A percentile compares a stretch with the other conserved stretches of the same genome.
phyloP scores from a whole-genome alignment of 2,888 invertebrate species.

The Abrostola tripartita region DNA sequence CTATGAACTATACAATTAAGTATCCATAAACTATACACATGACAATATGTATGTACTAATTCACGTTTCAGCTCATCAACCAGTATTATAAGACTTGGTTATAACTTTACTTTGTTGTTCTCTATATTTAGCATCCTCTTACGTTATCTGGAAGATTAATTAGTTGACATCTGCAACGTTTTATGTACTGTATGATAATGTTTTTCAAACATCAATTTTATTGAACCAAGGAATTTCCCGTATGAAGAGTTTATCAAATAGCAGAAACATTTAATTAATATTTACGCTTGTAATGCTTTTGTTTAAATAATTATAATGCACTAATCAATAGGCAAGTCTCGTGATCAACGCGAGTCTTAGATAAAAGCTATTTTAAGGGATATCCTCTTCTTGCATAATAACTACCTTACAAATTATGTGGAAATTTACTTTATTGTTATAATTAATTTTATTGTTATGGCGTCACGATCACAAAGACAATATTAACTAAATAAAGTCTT shows the following conservation, averaged over 20 bases:
- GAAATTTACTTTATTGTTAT: slow-evolving; percentile 39
- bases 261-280: not conserved
- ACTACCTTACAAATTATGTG: slow-evolving; percentile 26
- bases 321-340: no score
- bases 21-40: no score
- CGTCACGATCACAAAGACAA: slow-evolving; percentile 30
- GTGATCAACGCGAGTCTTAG: not conserved
- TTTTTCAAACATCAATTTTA: not conserved
- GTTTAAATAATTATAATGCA: not conserved
- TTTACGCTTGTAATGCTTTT: not conserved
- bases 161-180: not conserved
- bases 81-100: no score
- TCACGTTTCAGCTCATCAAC: not conserved
- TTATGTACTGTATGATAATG: not conserved
- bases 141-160: slow-evolving; percentile 4
- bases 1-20: no score
- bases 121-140: slow-evolving; percentile 18
- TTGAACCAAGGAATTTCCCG: not conserved
- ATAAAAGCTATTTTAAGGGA: slow-evolving; percentile 11
- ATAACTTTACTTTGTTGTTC: slow-evolving; percentile 6
- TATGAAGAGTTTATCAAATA: not conserved
- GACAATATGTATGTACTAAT: no score
- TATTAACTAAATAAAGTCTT: slow-evolving; percentile 28
- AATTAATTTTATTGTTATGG: slow-evolving; percentile 18
- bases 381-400: slow-evolving; percentile 4